Evolutionary conservation across 2,113 vertebrate species (phyloP).

Genomic region (Strix aluco): DNA sequence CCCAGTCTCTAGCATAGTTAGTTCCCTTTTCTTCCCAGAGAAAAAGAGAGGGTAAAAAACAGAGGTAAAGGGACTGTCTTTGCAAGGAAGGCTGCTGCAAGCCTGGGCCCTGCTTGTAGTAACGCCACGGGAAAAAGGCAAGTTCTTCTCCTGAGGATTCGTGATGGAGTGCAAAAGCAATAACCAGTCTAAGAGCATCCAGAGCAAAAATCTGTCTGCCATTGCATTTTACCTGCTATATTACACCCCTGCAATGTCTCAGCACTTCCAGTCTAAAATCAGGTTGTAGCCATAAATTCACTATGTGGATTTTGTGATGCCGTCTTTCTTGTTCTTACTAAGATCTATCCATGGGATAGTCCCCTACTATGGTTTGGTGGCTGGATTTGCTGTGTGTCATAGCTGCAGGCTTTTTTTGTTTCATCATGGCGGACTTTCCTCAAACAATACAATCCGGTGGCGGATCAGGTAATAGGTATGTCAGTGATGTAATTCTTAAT

Average conservation of each 20-base stretch:
- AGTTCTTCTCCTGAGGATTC: background rate
- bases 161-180: background rate
- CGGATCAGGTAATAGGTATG: background rate
- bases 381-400: background rate
- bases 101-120: background rate
- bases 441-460: fast-evolving
- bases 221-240: background rate
- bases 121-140: fast-evolving
- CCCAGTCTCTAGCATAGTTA: background rate
- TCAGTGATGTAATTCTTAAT: background rate
- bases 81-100: fast-evolving
- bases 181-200: background rate
- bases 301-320: background rate
- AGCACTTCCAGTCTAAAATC: background rate
- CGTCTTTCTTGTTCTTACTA: background rate
- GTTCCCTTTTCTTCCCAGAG: background rate
- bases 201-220: background rate
- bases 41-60: background rate
- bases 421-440: background rate
- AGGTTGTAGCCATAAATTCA: background rate
- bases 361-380: fast-evolving
- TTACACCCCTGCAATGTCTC: background rate
- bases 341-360: background rate
- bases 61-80: background rate
- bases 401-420: background rate